Evolutionary conservation across 2,888 invertebrate genomes (phyloP), one percentile per base, ranked within the genome.

Genomic region (Slavum lentiscoides): DNA sequence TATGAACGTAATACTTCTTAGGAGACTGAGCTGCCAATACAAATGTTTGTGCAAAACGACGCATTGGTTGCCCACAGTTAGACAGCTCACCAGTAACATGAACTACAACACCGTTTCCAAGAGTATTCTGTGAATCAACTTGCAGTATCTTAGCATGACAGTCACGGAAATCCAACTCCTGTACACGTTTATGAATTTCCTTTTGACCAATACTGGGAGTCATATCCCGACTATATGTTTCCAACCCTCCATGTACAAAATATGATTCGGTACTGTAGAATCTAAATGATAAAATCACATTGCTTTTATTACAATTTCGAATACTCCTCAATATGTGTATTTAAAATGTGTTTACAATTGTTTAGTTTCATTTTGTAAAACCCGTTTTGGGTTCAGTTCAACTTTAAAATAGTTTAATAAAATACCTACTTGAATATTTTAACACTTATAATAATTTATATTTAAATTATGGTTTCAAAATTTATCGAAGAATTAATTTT

Each of bases 111-210:
- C 96, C 97, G 87, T 93, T 93, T 84, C 94, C 95, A 82, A 98
- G 90, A 74, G 98, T 98, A 49, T 95, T 94, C 87, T 96, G 96
- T 77, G 96, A 94, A 88, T 97, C 97, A 84, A 98, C 97, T 89
- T 97, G 97, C 83, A 94, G 94, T 86, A 98, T 98, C 89, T 97
- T 98, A 69, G 98, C 96, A 89, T 97, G 97, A 87, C 98, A 98
- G 88, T 98, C 97, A 81, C 93, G 91, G 89, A 98, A 98, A 88
- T 96, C 95, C 85, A 98, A 89, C 86, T 96, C 95, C 88, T 96
- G 93, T 85, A 98, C 97, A 86, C 95, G 94, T 88, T 95, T 93
- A 87, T 98, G 96, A 84, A 98, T 98, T 86, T 97, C 94, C 88
- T 95, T 93, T 88, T 96, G 96, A 2, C 96, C 96, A 84, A 95